Evolutionary conservation across 2,797 vertebrate species (phyloP).

Genomic region (Poecilia velifera): DNA sequence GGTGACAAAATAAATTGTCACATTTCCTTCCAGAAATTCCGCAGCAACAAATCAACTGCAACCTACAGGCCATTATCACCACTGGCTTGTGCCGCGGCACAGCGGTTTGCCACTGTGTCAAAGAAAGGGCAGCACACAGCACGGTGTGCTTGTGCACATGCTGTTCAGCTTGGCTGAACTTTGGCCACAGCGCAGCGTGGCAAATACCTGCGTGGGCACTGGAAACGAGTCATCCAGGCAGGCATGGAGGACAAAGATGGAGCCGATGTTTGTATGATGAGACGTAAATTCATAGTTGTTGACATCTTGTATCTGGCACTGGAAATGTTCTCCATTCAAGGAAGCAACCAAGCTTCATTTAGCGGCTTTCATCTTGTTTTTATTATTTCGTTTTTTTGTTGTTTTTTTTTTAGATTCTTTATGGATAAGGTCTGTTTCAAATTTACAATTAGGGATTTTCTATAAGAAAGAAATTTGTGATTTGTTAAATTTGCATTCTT

Average conservation of each 20-base stretch:
- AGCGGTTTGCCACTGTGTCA: constrained; percentile 11
- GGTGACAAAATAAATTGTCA: not conserved
- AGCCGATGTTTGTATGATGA: not conserved
- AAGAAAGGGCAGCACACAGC: constrained; percentile 1
- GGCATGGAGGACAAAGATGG: constrained; percentile 1
- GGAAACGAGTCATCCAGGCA: constrained; percentile 2
- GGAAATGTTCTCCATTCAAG: not conserved
- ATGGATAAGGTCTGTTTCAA: not conserved
- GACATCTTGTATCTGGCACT: not conserved
- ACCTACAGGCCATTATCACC: not conserved
- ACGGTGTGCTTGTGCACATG: constrained; percentile 9
- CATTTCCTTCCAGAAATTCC: not conserved
- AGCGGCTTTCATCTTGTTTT: not conserved
- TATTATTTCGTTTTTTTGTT: not conserved
- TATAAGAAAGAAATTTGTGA: not conserved
- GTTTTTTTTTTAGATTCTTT: not conserved
- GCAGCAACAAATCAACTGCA: constrained; percentile 5
- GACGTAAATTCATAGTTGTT: not conserved
- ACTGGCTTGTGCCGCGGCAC: not conserved
- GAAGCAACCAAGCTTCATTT: not conserved
- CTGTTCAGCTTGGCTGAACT: constrained; percentile 12
- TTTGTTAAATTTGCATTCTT: not conserved
- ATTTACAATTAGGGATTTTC: not conserved
- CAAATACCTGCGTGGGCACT: constrained; percentile 5
- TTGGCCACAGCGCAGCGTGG: constrained; percentile 1